Evolutionary conservation across 2,113 vertebrate species (phyloP), one percentile per base, ranked within the genome.

Genomic region (Lasiurus cinereus): DNA sequence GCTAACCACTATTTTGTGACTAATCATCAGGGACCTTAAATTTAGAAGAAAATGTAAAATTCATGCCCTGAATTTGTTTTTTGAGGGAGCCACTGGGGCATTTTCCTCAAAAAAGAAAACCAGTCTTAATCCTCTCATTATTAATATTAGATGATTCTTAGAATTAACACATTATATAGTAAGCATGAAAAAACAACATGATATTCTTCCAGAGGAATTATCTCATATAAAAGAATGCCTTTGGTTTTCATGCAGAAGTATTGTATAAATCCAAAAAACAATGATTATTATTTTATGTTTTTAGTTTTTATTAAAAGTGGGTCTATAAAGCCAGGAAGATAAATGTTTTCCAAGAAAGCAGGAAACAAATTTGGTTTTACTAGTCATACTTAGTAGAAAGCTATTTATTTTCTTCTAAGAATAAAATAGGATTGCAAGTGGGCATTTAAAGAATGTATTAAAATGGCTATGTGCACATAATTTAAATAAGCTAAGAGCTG

Each of bases 401-500:
- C 62, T 67, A 93, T 96, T 79, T 87, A 85, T 97, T 97, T 97
- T 96, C 94, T 97, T 96, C 74, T 66, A 93, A 82, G 91, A 96
- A 89, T 88, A 96, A 77, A 96, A 97, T 59, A 88, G 64, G 56
- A 78, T 94, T 97, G 94, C 94, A 97, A 96, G 82, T 83, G 69
- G 67, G 77, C 96, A 83, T 93, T 96, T 96, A 88, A 97, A 96
- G 96, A 94, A 90, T 94, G 93, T 94, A 94, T 96, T 96, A 97
- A 96, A 96, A 97, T 96, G 92, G 96, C 88, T 96, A 93, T 92
- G 86, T 97, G 86, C 88, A 79, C 94, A 67, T 94, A 92, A 98
- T 98, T 98, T 97, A 94, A 97, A 96, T 97, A 94, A 97, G 83
- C 93, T 94, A 95, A 88, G 84, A 84, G 88, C 70, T 93, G 93